Conservation (phyloP, 2,888 invertebrate species). For the Calameuta filiformis region DNA sequence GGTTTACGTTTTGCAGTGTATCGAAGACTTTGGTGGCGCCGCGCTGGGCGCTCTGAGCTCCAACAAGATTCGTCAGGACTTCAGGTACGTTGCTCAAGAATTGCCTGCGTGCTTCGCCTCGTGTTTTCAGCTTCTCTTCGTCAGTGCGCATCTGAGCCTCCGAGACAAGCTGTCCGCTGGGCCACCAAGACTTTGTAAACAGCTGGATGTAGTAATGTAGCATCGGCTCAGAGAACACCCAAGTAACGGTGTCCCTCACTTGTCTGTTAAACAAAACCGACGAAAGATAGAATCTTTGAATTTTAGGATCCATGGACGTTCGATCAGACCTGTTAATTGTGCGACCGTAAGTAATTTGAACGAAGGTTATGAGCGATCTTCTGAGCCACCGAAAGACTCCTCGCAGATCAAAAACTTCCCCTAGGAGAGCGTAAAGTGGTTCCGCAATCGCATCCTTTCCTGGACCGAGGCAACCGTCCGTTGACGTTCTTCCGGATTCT, state of each 20-base stretch:
- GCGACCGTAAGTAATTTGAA: conserved; percentile 91
- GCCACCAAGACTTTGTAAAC: conserved; percentile 90
- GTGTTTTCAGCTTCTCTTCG: conserved; percentile 76
- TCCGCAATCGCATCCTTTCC: conserved; percentile 89
- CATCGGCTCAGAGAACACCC: conserved; percentile 92
- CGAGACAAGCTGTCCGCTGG: conserved; percentile 81
- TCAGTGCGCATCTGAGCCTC: conserved; percentile 69
- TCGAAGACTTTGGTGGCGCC: conserved; percentile 90
- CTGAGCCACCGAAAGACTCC: conserved; percentile 90
- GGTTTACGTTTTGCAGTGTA: conserved; percentile 83
- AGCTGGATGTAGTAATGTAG: conserved; percentile 86
- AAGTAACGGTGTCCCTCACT: conserved; percentile 86
- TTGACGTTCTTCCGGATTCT: conserved; percentile 63
- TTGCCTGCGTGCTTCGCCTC: conserved; percentile 76
- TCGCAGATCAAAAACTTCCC: conserved; percentile 90
- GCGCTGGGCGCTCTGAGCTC: conserved; percentile 84
- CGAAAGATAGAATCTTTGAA: conserved; percentile 65
- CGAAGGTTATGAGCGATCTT: conserved; percentile 89
- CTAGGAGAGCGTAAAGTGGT: conserved; percentile 86
- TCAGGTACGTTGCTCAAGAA: conserved; percentile 81
- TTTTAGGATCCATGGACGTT: conserved; percentile 55
- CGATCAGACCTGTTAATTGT: conserved; percentile 83
- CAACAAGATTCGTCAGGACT: conserved; percentile 85
- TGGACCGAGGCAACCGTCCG: conserved; percentile 53
- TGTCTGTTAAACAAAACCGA: conserved; percentile 70